Evolutionary conservation across 2,797 vertebrate species (phyloP), one percentile per base, ranked within the genome.

Genomic region (Erpetoichthys calabaricus): DNA sequence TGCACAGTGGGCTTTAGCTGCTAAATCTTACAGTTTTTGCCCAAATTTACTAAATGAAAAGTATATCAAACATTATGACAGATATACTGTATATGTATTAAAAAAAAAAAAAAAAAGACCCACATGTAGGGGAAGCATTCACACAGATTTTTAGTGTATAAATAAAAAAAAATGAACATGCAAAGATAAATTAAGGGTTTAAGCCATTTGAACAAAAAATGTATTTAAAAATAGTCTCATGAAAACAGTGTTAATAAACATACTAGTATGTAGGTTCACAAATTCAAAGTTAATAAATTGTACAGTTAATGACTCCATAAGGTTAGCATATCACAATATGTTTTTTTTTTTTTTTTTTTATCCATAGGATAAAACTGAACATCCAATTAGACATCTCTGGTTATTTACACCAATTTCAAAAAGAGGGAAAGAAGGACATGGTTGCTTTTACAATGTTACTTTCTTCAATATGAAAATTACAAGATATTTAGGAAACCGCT

Each of bases 391-490:
- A 54, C 41, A 54, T 43, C 44, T 54, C 10, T 54, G 53, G 25
- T 42, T 42, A 49, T 49, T 7, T 49, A 7, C 47, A 4, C 7
- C n/a, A n/a, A 49, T n/a, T 7, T 49, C 3, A n/a, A 49, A 4
- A 49, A 49, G 44, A 54, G 53, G 41, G 44, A 54, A 54, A 7
- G 6, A 49, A 3, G 10, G 3, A 42, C 10, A 43, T 8, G 9
- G 53, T 8, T 49, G 47, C 47, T 42, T 42, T 42, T 41, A 54
- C 2, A 54, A 54, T 42, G 53, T 54, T 54, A 54, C 42, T 54
- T 42, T 42, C 53, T 54, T 54, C 50, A 51, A 41, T 42, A 8
- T 54, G 53, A 54, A 54, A 54, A 54, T 42, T 2, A 54, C 44
- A 25, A 42, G 5, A 42, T 42, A 54, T 54, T 7, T n/a, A 25